Evolutionary conservation across 2,113 vertebrate genomes (phyloP), one percentile per base, ranked within the genome.

Genomic region (Crotalus viridis): DNA sequence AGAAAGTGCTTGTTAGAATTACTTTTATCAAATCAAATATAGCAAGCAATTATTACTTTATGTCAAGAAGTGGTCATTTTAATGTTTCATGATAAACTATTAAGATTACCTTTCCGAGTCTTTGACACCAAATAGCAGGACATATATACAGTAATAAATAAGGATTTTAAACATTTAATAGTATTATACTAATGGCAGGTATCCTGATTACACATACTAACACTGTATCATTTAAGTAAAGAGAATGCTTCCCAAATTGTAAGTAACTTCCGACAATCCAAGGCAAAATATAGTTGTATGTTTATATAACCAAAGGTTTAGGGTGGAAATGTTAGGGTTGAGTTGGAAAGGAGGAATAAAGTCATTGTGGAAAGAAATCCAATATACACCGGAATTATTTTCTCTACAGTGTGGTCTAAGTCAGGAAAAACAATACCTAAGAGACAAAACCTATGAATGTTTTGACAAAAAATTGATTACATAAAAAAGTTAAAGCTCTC

Each of bases 401-500:
- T 46, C 15, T 90, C 85, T 90, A 24, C 10, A 6, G 81, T 48
- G 51, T 88, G 39, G 85, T 90, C 93, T 91, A 92, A 39, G 92
- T 89, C 0, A 0, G 1, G 0, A 56, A 48, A 56, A 13, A 81
- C 0, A 85, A 33, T 28, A 51, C 17, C 39, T 26, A n/a, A 51
- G n/a, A 55, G 61, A 90, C 22, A n/a, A 5, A 22, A 90, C 21
- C 46, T 81, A 52, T 46, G 85, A 74, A 46, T 3, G 46, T 26
- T 89, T 2, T 0, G 21, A 74, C 69, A 81, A 81, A 81, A 81
- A 81, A 81, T 43, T 81, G 74, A 81, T 81, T 81, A 43, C 33
- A 81, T 19, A 81, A 81, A 43, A 81, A 81, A 43, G 33, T 81
- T 81, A 85, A 93, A 95, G 5, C 46, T 0, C 1, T 85, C 69